phyloP scores from a whole-genome alignment of 2,888 invertebrate species.

The Tetranychus piercei region DNA sequence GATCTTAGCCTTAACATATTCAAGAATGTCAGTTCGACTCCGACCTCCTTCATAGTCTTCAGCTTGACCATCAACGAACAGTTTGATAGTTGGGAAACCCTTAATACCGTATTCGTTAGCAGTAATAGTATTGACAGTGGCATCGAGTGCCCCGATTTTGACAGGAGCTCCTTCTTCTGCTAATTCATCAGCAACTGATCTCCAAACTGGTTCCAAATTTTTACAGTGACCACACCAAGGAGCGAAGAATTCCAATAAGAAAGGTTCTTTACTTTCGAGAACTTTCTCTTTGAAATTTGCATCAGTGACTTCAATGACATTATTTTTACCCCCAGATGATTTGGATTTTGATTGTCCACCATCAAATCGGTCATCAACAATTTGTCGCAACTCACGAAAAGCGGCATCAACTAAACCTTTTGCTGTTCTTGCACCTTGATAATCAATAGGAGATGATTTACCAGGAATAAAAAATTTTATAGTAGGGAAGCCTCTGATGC shows the following conservation, averaged over 20 bases:
- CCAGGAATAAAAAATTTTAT: constrained; percentile 69
- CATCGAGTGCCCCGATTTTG: constrained; percentile 66
- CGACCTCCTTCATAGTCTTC: constrained; percentile 84
- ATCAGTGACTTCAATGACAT: constrained; percentile 83
- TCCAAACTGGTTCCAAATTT: constrained; percentile 72
- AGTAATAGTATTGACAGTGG: constrained; percentile 51
- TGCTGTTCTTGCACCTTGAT: constrained; percentile 64
- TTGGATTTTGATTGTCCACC: constrained; percentile 36
- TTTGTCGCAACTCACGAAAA: constrained; percentile 53
- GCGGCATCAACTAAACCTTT: constrained; percentile 66
- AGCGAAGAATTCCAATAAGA: constrained; percentile 40
- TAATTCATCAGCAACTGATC: constrained; percentile 79
- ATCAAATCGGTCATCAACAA: constrained; percentile 48
- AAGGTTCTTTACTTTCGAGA: constrained; percentile 54
- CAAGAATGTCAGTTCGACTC: constrained; percentile 68
- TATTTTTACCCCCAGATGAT: constrained; percentile 31
- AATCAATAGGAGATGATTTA: constrained; percentile 64
- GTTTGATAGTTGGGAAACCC: constrained; percentile 90
- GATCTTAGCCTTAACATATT: constrained; percentile 70
- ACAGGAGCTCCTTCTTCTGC: constrained; percentile 41
- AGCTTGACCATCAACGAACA: constrained; percentile 51
- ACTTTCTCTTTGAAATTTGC: constrained; percentile 83
- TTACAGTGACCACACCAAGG: constrained; percentile 48
- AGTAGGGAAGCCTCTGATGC: constrained; percentile 79
- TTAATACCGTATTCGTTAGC: constrained; percentile 69